phyloP scores from a whole-genome alignment of 2,113 vertebrate genomes.

The Alethe diademata region DNA sequence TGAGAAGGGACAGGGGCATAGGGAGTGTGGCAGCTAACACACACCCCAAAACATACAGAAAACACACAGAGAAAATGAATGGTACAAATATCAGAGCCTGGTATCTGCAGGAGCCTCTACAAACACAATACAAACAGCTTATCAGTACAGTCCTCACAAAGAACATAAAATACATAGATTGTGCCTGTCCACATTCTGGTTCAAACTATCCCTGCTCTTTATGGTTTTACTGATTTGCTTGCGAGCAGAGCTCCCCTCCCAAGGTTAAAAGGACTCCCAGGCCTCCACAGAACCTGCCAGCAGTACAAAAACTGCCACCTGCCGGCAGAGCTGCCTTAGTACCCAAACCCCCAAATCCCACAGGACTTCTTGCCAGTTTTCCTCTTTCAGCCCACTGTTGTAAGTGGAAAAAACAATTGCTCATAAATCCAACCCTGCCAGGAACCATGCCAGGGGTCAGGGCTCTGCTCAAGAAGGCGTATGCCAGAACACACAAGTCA shows the following conservation, averaged over 20 bases:
- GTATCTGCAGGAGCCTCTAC: background rate
- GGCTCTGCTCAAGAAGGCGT: background rate
- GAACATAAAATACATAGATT: background rate
- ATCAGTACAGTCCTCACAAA: background rate
- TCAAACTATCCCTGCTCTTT: background rate
- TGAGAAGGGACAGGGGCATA: accelerated
- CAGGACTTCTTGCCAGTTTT: background rate
- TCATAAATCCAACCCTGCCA: background rate
- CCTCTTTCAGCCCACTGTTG: background rate
- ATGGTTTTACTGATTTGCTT: background rate
- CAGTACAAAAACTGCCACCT: constrained; percentile 7
- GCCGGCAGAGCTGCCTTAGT: background rate
- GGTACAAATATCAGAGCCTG: background rate
- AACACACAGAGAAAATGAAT: background rate
- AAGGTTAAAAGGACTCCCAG: background rate
- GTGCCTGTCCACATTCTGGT: background rate
- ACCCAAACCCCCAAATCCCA: accelerated
- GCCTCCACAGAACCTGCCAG: accelerated
- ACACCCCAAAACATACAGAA: background rate
- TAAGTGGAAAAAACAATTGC: background rate
- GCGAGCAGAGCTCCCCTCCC: background rate
- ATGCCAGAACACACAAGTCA: background rate
- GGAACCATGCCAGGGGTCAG: background rate
- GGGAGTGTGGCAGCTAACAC: accelerated
- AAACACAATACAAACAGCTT: background rate